Evolutionary conservation across 2,888 invertebrate species (phyloP), one percentile per base, ranked within the genome.

Genomic region (Keiferia lycopersicella): DNA sequence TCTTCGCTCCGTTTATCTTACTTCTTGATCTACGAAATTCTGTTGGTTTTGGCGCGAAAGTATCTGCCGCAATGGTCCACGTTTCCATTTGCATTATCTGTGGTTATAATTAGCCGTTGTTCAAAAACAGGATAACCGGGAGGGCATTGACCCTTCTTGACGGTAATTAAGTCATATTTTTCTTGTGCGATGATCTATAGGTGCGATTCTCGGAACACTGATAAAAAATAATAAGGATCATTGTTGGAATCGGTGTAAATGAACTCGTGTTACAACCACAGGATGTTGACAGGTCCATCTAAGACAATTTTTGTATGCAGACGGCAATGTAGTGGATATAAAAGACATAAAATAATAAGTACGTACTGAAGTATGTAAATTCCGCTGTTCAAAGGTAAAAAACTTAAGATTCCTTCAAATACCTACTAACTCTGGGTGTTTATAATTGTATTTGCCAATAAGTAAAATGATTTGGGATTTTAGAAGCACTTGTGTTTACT

Each of bases 11-110:
- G 34, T 34, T 34, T 34, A 34, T 34, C 34, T 34, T 34, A 34
- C 8, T 34, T 34, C 10, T 34, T 34, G 34, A 34, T 34, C 34
- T 34, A 34, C 34, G 26, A 34, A 34, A 34, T 34, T 30, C n/a
- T 56, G 56, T 56, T 64, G 63, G 69, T 75, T 77, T 74, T 67
- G 73, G 70, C 69, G 69, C 67, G 66, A 69, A 69, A 67, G 61
- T 66, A 63, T 34, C 57, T 58, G 56, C 41, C 6, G 14, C 22
- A 8, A n/a, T 18, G 30, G 30, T 16, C 30, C 26, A 56, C 41
- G 34, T 45, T 38, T 63, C 63, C n/a, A n/a, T 61, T 66, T 62
- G 58, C 59, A 51, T 63, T 56, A 56, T 56, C 56, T 56, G 26
- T n/a, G 56, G 34, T 56, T 56, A 56, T 56, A 61, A 67, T 66